A percentile compares a stretch with the other conserved stretches of the same genome.
Evolutionary conservation across 2,113 vertebrate species (phyloP).

Genomic region (Hymenochirus boettgeri): DNA sequence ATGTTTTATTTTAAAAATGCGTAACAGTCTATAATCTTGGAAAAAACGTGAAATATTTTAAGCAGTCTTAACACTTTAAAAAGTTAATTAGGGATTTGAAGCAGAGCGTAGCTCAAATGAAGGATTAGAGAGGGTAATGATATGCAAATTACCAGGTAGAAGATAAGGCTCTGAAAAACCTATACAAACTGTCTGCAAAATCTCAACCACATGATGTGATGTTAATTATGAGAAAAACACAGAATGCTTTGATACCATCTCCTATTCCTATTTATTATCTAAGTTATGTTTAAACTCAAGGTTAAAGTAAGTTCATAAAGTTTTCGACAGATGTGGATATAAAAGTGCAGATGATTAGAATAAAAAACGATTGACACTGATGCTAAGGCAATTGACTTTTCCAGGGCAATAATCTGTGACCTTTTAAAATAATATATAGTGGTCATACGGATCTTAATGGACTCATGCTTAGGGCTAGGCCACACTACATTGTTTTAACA

Average conservation of each 20-base stretch:
- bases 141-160: conserved; percentile 42
- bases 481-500: too few relatives aligned
- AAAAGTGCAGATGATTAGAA: too few relatives aligned
- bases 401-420: too few relatives aligned
- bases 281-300: conserved; percentile 15
- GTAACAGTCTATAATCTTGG: neutral
- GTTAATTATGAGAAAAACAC: conserved; percentile 42
- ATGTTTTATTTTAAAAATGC: neutral
- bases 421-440: too few relatives aligned
- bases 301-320: conserved; percentile 14
- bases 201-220: conserved; percentile 36
- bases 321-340: too few relatives aligned
- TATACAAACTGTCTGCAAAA: conserved; percentile 40
- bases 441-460: too few relatives aligned
- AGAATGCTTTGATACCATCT: conserved; percentile 22
- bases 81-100: conserved; percentile 42
- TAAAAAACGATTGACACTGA: too few relatives aligned
- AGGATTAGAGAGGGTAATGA: conserved; percentile 42
- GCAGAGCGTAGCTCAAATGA: conserved; percentile 26
- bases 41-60: neutral
- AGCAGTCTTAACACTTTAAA: conserved; percentile 24
- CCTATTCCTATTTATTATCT: conserved; percentile 32
- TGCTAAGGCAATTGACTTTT: too few relatives aligned
- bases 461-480: too few relatives aligned
- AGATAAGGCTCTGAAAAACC: conserved; percentile 34